A percentile compares a stretch with the other conserved stretches of the same genome.
phyloP scores from a whole-genome alignment of 2,888 invertebrate species.

The Osmoderma eremita region DNA sequence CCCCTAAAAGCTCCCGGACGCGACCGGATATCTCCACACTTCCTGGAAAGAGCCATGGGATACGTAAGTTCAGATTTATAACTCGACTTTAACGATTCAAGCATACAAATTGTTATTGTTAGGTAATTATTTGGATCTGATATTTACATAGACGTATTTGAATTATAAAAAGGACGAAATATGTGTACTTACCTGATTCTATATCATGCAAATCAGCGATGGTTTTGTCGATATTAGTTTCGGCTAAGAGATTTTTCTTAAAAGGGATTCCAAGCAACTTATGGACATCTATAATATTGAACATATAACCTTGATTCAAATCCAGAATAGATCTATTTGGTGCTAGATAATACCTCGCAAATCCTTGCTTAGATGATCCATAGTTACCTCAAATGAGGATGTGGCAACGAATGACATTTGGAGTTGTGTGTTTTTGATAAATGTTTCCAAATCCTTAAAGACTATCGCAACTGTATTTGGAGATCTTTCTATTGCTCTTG shows the following conservation, averaged over 20 bases:
- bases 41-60: constrained; percentile 63
- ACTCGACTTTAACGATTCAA: background rate
- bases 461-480: constrained; percentile 68
- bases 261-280: constrained; percentile 80
- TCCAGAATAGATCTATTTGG: background rate
- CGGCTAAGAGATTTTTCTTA: constrained; percentile 75
- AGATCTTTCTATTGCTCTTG: constrained; percentile 67
- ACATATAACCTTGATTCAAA: background rate
- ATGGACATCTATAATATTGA: constrained; percentile 72
- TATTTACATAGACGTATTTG: background rate
- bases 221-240: constrained; percentile 80
- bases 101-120: background rate
- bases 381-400: constrained; percentile 69
- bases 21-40: constrained; percentile 69
- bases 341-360: constrained; percentile 68
- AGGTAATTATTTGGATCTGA: background rate
- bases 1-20: constrained; percentile 68
- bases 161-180: background rate
- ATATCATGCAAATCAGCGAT: constrained; percentile 77
- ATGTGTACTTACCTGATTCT: constrained; percentile 70
- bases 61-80: background rate
- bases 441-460: constrained; percentile 70
- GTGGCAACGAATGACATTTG: constrained; percentile 67
- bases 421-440: constrained; percentile 71
- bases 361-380: constrained; percentile 71